Evolutionary conservation across 2,888 invertebrate genomes (phyloP), one percentile per base, ranked within the genome.

Genomic region (Erannis defoliaria): DNA sequence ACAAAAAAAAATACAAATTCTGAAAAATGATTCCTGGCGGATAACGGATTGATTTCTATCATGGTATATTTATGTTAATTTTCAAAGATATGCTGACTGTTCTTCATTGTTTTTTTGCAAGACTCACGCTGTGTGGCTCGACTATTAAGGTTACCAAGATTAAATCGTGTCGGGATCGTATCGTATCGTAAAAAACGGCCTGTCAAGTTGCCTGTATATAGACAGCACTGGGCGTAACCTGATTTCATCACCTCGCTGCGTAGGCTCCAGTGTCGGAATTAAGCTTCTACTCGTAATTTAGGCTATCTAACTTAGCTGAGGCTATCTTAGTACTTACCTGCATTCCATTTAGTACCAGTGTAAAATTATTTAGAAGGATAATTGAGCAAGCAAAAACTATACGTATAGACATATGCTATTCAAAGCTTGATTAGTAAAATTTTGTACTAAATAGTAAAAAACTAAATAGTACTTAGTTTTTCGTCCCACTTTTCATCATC

Each of bases 231-330:
- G 62, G 62, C 56, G 62, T 62, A 53, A 21, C 40, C 56, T 40
- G 51, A 56, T 62, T 62, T 56, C 62, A 21, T 53, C 62, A 62
- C 18, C 5, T 12, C 12, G 5, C 55, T 62, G 55, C 45, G 61
- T 55, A 60, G 58, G 60, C 48, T 35, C 48, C 19, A 23, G 50
- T 46, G 40, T 31, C 49, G 45, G 60, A 55, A 40, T 50, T 42
- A 35, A 16, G 37, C 37, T 8, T 5, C 5, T 1, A 33, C 12
- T 55, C 38, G 40, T 51, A 55, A 55, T 50, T 50, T 55, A 61
- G 50, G 45, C 43, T 55, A 60, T 55, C 50, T 60, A 37, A 48
- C 19, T 23, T 42, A 21, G 45, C 35, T 54, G 49, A 60, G 49
- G 60, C 43, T 60, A 60, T 60, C 55, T 60, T 21, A 55, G 42